Conservation (phyloP, 2,888 invertebrate genomes). For the Clunio marinus region DNA sequence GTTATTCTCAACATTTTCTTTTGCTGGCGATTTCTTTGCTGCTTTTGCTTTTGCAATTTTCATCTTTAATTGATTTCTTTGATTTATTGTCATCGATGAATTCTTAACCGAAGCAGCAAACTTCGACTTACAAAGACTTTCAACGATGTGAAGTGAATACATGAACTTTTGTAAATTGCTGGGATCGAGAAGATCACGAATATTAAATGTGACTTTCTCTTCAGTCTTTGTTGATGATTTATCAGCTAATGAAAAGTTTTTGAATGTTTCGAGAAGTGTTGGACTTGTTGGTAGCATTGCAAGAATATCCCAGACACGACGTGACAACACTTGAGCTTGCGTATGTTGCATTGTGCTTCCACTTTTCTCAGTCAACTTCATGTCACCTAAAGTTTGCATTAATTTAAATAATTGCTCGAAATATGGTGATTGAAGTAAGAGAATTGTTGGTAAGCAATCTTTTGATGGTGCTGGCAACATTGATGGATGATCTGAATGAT, state of each 20-base stretch:
- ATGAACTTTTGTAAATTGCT: slow-evolving; percentile 89
- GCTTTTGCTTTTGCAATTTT: slow-evolving; percentile 33
- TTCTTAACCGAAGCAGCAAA: slow-evolving; percentile 43
- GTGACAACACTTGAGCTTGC: slow-evolving; percentile 62
- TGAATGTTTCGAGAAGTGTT: slow-evolving; percentile 76
- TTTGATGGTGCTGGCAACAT: slow-evolving; percentile 81
- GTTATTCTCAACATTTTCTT: slow-evolving; percentile 28
- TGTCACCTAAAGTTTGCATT: slow-evolving; percentile 84
- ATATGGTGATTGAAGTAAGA: slow-evolving; percentile 78
- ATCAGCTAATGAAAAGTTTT: slow-evolving; percentile 51
- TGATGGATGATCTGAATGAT: slow-evolving; percentile 70
- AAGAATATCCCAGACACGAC: slow-evolving; percentile 91
- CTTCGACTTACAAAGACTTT: slow-evolving; percentile 58
- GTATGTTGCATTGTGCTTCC: slow-evolving; percentile 49
- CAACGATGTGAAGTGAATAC: slow-evolving; percentile 91
- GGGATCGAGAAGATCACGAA: slow-evolving; percentile 77
- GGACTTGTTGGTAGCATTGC: slow-evolving; percentile 89
- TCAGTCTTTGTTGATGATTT: slow-evolving; percentile 24
- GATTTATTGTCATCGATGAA: neutral
- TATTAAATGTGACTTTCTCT: slow-evolving; percentile 29
- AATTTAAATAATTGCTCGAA: slow-evolving; percentile 87
- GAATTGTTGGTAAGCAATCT: slow-evolving; percentile 77
- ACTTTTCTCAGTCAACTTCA: slow-evolving; percentile 71
- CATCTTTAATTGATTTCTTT: slow-evolving; percentile 22
- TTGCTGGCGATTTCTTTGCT: slow-evolving; percentile 40